phyloP scores from a whole-genome alignment of 23 tunicate genomes.

The Botrylloides violaceus region DNA sequence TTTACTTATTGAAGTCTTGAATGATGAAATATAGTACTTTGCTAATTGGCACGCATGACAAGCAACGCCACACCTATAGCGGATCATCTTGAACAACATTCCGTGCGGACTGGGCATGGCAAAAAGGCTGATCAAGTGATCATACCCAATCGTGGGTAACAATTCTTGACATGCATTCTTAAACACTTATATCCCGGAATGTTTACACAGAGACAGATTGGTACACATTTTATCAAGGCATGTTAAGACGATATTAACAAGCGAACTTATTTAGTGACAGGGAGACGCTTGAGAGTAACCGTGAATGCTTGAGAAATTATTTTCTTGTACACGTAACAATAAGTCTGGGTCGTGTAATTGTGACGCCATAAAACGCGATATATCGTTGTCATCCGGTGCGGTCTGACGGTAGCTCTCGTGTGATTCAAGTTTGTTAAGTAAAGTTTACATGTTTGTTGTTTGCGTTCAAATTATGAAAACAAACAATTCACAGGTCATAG shows the following conservation, averaged over 20 bases:
- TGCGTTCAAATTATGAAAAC: background rate
- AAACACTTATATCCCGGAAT: background rate
- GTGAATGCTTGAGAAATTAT: too few species aligned
- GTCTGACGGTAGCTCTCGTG: too few species aligned
- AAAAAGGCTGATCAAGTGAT: background rate
- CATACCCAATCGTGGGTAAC: conserved; percentile 4
- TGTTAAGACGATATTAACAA: background rate
- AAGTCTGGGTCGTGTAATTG: too few species aligned
- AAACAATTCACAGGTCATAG: background rate
- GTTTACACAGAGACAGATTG: background rate
- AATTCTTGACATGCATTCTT: conserved; percentile 2
- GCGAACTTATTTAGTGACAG: background rate
- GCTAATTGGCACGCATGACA: background rate
- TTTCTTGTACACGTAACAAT: too few species aligned
- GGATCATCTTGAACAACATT: background rate
- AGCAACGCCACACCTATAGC: background rate
- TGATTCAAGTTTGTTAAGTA: background rate
- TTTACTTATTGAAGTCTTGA: too few species aligned
- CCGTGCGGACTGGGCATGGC: background rate
- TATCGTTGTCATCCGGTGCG: background rate
- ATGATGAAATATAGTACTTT: too few species aligned
- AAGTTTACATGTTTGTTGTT: background rate
- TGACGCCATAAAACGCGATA: background rate
- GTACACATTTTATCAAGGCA: conserved; percentile 1
- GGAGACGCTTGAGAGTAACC: background rate